phyloP scores from a whole-genome alignment of 1,140 invertebrate species.

The Drosophila sturtevanti region DNA sequence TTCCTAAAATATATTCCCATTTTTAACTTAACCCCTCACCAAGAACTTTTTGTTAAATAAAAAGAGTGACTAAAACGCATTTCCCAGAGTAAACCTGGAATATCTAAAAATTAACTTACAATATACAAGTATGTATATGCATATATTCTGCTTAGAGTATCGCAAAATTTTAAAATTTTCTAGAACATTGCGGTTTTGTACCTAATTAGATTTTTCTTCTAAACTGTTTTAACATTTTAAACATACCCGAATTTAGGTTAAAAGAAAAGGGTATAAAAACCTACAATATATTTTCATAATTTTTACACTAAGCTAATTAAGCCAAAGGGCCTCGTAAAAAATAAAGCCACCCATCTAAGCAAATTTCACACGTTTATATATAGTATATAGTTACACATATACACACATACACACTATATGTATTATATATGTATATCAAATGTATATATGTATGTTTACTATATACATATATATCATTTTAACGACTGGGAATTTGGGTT shows the following conservation, averaged over 20 bases:
- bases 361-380: slow-evolving; percentile 2
- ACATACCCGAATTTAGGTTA: not conserved
- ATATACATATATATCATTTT: not conserved
- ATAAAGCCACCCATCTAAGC: not conserved
- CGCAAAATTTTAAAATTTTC: too few species aligned
- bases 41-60: too few species aligned
- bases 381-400: not conserved
- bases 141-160: too few species aligned
- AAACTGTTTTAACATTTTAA: not conserved
- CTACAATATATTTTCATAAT: slow-evolving; percentile 1
- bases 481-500: slow-evolving; percentile 5
- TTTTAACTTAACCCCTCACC: too few species aligned
- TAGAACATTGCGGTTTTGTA: too few species aligned
- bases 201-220: too few species aligned
- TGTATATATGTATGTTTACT: not conserved
- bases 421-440: not conserved
- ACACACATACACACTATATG: not conserved
- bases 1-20: too few species aligned
- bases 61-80: too few species aligned
- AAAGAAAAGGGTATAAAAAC: not conserved
- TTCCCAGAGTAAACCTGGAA: too few species aligned
- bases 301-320: slow-evolving; percentile 11
- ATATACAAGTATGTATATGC: too few species aligned
- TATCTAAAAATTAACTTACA: too few species aligned
- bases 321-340: not conserved